A percentile compares a stretch with the other conserved stretches of the same genome.
Conservation (phyloP, 1,140 invertebrate species). For the Drosophila mauritiana region DNA sequence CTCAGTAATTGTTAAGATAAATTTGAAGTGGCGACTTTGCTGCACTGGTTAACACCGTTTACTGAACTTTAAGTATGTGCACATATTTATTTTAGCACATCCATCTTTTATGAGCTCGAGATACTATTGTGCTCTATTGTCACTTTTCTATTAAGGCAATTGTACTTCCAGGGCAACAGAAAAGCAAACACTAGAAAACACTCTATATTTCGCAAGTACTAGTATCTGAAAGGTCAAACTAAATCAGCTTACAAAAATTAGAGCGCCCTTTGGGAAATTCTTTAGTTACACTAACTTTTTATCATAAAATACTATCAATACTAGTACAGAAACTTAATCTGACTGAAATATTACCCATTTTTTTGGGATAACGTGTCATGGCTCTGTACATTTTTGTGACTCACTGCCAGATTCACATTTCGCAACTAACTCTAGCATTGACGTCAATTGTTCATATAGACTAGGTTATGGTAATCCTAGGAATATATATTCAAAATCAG, state of each 20-base stretch:
- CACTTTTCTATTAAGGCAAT: background rate
- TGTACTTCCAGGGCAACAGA: background rate
- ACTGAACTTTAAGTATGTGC: background rate
- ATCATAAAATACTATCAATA: too few species aligned
- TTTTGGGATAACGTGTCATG: background rate
- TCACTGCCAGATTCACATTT: conserved; percentile 1
- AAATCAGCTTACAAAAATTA: background rate
- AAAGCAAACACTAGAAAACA: background rate
- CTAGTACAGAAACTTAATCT: background rate
- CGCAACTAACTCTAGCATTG: conserved; percentile 1
- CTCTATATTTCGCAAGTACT: background rate
- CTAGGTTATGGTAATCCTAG: background rate
- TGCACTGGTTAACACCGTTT: conserved; percentile 3
- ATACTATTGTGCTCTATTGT: conserved; percentile 4
- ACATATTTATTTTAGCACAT: conserved; percentile 24
- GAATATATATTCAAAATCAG: conserved; percentile 8
- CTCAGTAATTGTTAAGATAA: conserved; percentile 2
- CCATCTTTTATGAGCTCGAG: background rate
- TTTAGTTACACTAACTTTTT: too few species aligned
- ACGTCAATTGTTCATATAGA: conserved; percentile 7
- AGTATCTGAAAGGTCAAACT: background rate
- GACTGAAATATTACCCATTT: background rate
- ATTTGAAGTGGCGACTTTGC: background rate
- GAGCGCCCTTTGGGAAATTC: too few species aligned
- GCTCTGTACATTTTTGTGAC: conserved; percentile 1